Evolutionary conservation across 2,888 invertebrate genomes (phyloP).

Genomic region (Danaus chrysippus): DNA sequence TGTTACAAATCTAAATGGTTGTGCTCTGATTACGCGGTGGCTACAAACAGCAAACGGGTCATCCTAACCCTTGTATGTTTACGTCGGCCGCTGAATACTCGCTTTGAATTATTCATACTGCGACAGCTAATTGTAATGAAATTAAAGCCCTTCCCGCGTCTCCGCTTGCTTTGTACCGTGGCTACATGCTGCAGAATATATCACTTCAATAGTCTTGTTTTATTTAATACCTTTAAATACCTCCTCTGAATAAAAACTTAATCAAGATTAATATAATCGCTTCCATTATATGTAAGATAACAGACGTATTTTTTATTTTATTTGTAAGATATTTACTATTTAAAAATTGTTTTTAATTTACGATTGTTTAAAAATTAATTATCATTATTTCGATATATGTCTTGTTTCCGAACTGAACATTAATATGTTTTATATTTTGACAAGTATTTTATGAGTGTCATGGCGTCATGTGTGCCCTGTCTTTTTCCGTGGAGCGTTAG

Average conservation of each 20-base stretch:
- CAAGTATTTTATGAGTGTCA: too few species aligned
- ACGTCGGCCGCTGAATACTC: constrained; percentile 52
- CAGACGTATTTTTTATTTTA: too few species aligned
- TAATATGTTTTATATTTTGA: too few species aligned
- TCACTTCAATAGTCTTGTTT: neutral
- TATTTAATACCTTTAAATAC: too few species aligned
- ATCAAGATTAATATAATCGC: too few species aligned
- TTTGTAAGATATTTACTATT: too few species aligned
- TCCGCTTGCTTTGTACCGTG: constrained; percentile 29
- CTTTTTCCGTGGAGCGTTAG: constrained; percentile 45
- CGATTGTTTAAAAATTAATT: too few species aligned
- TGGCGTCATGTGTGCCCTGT: constrained; percentile 52
- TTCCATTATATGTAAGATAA: too few species aligned
- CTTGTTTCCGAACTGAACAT: too few species aligned
- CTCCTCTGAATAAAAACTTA: too few species aligned
- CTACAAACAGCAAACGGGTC: constrained; percentile 59
- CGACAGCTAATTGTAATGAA: constrained; percentile 77
- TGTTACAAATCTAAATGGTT: constrained; percentile 38
- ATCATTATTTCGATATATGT: too few species aligned
- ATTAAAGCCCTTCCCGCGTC: constrained; percentile 60
- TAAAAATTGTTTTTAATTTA: too few species aligned
- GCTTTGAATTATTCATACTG: constrained; percentile 71
- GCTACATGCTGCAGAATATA: constrained; percentile 35
- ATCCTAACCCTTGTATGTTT: constrained; percentile 72
- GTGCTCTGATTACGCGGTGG: constrained; percentile 59